These are phyloP conservation scores for Drosophila pallidifrons DNA, from an alignment of 1,140 invertebrate species.

Conservation along the genomic window DNA sequence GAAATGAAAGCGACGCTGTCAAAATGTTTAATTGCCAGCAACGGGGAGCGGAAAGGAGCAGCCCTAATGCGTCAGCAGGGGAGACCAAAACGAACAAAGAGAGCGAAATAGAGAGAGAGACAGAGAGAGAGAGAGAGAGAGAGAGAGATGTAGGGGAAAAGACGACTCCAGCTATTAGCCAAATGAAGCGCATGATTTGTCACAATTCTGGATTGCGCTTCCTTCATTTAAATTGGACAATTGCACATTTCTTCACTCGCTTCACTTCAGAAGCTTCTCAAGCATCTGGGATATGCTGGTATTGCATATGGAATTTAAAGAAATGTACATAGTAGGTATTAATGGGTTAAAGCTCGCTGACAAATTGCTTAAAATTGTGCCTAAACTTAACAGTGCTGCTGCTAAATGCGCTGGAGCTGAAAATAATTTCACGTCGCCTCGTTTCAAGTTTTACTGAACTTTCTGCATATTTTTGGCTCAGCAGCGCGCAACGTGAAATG, in stretches of 20 bases:
- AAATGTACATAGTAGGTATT: slow-evolving; percentile 38
- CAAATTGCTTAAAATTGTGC: slow-evolving; percentile 55
- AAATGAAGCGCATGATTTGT: slow-evolving; percentile 77
- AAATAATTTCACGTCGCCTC: slow-evolving; percentile 60
- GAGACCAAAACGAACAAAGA: neutral
- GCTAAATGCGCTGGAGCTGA: slow-evolving; percentile 51
- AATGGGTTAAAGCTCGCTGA: slow-evolving; percentile 56
- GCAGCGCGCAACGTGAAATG: slow-evolving; percentile 38
- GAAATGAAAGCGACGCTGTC: slow-evolving; percentile 44
- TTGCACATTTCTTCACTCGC: slow-evolving; percentile 5
- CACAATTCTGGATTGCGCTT: slow-evolving; percentile 47
- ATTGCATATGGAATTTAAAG: slow-evolving; percentile 19
- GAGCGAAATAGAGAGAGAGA: neutral
- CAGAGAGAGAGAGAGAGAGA: neutral
- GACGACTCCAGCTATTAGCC: slow-evolving; percentile 37
- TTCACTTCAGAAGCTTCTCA: neutral
- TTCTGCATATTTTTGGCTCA: slow-evolving; percentile 44
- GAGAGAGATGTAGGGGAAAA: neutral
- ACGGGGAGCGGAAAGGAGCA: slow-evolving; percentile 9
- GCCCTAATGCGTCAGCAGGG: neutral
- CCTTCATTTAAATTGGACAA: slow-evolving; percentile 33
- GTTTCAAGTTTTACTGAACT: slow-evolving; percentile 47
- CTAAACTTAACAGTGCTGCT: slow-evolving; percentile 37
- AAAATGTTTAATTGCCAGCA: slow-evolving; percentile 68
- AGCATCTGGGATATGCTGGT: neutral